Evolutionary conservation across 1,140 invertebrate genomes (phyloP), one percentile per base, ranked within the genome.

Genomic region (Mamestra configurata): DNA sequence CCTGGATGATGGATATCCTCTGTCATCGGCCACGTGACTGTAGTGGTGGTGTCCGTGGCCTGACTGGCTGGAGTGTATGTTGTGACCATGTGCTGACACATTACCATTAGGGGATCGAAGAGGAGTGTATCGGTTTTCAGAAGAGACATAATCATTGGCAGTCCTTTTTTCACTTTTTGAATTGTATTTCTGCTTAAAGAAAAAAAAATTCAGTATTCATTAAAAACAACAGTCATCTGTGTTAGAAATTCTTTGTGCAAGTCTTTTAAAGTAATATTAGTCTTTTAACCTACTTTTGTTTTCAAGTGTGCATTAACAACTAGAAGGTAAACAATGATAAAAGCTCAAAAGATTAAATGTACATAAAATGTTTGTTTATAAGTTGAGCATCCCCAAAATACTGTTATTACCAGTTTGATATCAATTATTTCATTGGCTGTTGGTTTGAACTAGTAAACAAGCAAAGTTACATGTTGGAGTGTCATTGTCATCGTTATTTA

Each of bases 21-120:
- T 87, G 61, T 94, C 96, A 94, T 98, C 98, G 82, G 96, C 96
- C 92, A 97, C 96, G 85, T 97, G 97, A 85, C 96, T 95, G 88
- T 97, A 97, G 86, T 96, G 95, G 75, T 96, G 90, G 86, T 96
- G 96, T 84, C 96, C 95, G 66, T 97, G 96, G 79, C 96, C 86
- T 95, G 93, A 96, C 95, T 88, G 97, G 96, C 90, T 97, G 95
- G 96, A 96, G 83, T 97, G 97, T 72, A 82, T 84, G 89, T 97
- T 97, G 87, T 97, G 97, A 86, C 89, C 89, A 81, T 93, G 93
- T 70, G 84, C 57, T 73, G 95, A 90, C 75, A 95, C 89, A 89
- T 94, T 94, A 73, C 93, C 93, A 86, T 94, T 94, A 76, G 92
- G 93, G 84, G 93, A 94, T 83, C 91, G 87, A 68, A 93, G 89